Evolutionary conservation across 2,888 invertebrate species (phyloP), one percentile per base, ranked within the genome.

Genomic region (Crepidodera aurea): DNA sequence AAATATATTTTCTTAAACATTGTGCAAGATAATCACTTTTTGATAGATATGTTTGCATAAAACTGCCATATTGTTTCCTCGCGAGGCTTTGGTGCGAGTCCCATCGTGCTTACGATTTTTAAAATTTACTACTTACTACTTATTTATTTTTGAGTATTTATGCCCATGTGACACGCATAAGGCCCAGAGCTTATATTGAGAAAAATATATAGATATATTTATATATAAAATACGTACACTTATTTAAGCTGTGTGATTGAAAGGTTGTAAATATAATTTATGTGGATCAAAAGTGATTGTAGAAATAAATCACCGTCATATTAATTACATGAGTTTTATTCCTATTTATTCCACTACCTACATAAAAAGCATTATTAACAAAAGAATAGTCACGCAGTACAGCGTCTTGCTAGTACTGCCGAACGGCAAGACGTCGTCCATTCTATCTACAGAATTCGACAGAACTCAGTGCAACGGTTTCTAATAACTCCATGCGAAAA

Each of bases 191-290:
- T 79, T 79, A 76, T 72, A 68, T 69, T 74, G 71, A 75, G 73
- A 71, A 57, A 50, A 53, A 48, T 48, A 77, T 72, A 77, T 76
- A 75, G 74, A 75, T 71, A 72, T 75, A 73, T 70, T 71, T 73
- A 74, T 78, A 77, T 77, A 77, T 77, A 77, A 74, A 77, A 77
- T 75, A 77, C 76, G 75, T 78, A 78, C 78, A 78, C 75, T 77
- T 78, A 78, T 78, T 78, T 79, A 79, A 79, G 77, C 78, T 78
- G 79, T 78, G 79, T 79, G 80, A 80, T 79, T 79, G 78, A 78
- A 75, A 77, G 78, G 78, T 79, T 81, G 80, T 81, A 81, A 75
- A 81, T 81, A 80, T 78, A 80, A 81, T 80, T 80, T 81, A 80
- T 81, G 79, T 80, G 79, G 78, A 80, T 76, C 78, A 78, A 78